Evolutionary conservation across 2,888 invertebrate species (phyloP), one percentile per base, ranked within the genome.

Genomic region (Drosophila barbarae): DNA sequence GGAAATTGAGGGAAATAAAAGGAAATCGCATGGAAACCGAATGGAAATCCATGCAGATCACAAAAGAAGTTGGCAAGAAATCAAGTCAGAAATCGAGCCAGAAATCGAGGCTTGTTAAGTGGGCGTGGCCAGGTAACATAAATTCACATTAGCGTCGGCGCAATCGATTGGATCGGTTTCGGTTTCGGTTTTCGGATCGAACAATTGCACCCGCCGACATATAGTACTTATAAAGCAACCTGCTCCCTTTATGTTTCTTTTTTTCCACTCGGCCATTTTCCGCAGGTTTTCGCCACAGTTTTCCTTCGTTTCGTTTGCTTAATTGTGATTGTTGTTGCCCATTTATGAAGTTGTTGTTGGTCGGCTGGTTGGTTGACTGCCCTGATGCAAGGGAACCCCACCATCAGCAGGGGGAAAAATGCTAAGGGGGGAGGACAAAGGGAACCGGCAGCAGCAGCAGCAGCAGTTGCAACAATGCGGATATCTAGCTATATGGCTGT

Each of bases 391-490:
- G 53, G 30, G 55, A 42, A 41, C 10, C 39, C 39, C 39, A 39
- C 41, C 23, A n/a, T 13, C 13, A 12, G 21, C 13, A 9, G 28
- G 8, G 46, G 54, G 32, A 6, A 56, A 50, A 21, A 36, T 38
- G 36, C 47, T 46, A 5, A 9, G 8, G 32, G 18, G 18, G 46
- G 2, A 18, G 8, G 8, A 10, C 5, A 13, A 35, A 55, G 26
- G 32, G 23, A 35, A 41, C 21, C 30, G 15, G 50, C 38, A 47
- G 38, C 58, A 42, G 61, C 68, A 42, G 60, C 68, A 46, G 38
- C 58, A 44, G 55, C 66, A 69, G 72, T 74, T 71, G 72, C 69
- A 74, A 69, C 84, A 81, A 85, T 85, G 84, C 85, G 85, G 85
- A 84, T 84, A 41, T 41, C 39, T 41, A 75, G 74, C 32, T 54